These are phyloP conservation scores for Falco peregrinus DNA, from an alignment of 2,797 vertebrate genomes.

Conservation along the genomic window DNA sequence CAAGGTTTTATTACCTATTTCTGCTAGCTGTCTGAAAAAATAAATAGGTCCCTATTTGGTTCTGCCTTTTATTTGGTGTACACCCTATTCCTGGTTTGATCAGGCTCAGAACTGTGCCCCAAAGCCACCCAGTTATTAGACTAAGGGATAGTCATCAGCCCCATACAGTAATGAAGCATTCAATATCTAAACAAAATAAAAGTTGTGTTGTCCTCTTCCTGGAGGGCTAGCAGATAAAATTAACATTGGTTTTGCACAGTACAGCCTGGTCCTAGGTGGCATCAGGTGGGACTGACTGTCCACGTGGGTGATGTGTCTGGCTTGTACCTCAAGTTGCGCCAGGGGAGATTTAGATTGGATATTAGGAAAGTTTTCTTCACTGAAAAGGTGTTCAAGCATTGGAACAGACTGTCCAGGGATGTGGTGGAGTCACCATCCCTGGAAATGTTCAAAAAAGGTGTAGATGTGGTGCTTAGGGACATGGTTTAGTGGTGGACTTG, in stretches of 20 bases:
- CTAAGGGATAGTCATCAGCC: not conserved
- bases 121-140: not conserved
- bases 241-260: not conserved
- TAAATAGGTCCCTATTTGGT: not conserved
- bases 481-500: no score
- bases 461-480: no score
- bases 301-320: accelerated
- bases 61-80: not conserved
- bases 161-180: not conserved
- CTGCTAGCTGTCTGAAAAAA: not conserved
- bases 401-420: no score
- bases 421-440: no score
- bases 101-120: not conserved
- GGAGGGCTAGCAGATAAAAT: not conserved
- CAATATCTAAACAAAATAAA: not conserved
- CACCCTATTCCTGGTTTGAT: not conserved
- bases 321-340: no score
- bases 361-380: no score
- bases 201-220: not conserved
- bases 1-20: not conserved
- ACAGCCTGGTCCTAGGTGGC: not conserved
- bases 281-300: not conserved
- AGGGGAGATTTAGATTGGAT: no score
- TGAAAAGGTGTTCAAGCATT: no score
- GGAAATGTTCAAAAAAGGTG: no score